phyloP scores from a whole-genome alignment of 1,140 invertebrate genomes.

The Zaprionus ghesquierei region DNA sequence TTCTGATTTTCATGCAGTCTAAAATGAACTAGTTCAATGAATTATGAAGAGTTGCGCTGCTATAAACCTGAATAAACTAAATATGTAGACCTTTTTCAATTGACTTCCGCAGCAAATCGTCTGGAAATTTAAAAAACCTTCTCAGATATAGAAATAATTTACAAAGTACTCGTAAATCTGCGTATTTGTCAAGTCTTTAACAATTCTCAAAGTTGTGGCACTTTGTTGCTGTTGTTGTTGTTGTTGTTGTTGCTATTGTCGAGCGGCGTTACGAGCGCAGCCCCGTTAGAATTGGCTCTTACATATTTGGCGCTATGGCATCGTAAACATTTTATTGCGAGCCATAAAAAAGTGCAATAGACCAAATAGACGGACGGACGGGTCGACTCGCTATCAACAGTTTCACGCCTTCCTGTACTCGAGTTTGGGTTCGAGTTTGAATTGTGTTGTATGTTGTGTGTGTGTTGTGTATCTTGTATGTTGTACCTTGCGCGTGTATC shows the following conservation, averaged over 20 bases:
- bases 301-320: slow-evolving; percentile 47
- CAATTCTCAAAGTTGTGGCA: slow-evolving; percentile 11
- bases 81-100: background rate
- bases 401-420: slow-evolving; percentile 44
- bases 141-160: slow-evolving; percentile 12
- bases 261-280: slow-evolving; percentile 6
- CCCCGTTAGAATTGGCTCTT: slow-evolving; percentile 36
- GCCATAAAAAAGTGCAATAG: slow-evolving; percentile 42
- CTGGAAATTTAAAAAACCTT: background rate
- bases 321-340: slow-evolving; percentile 49
- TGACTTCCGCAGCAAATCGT: background rate
- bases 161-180: slow-evolving; percentile 23
- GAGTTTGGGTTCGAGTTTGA: too few relatives aligned
- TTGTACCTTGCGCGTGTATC: slow-evolving; percentile 9
- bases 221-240: background rate
- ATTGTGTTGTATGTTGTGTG: too few relatives aligned
- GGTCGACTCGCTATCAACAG: slow-evolving; percentile 35
- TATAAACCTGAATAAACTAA: background rate
- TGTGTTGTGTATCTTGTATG: background rate
- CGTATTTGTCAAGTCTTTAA: slow-evolving; percentile 5
- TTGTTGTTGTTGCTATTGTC: background rate
- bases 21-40: too few relatives aligned
- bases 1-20: too few relatives aligned
- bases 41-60: too few relatives aligned
- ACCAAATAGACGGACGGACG: background rate